Evolutionary conservation across 2,113 vertebrate genomes (phyloP).

Genomic region (Crotalus tigris): DNA sequence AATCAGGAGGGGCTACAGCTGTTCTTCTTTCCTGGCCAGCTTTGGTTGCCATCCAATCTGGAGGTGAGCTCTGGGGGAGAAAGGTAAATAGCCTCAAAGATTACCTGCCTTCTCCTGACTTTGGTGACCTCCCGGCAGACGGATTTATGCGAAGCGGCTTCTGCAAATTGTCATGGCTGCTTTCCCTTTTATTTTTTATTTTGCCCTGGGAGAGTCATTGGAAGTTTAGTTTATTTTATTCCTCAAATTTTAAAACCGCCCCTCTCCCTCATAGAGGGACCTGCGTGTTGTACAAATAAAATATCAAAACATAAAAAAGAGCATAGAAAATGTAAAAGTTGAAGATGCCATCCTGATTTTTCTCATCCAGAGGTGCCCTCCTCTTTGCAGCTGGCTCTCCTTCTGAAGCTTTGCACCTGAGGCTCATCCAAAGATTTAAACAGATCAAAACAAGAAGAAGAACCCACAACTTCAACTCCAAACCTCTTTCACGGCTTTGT

Average conservation of each 20-base stretch:
- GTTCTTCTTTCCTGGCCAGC: not conserved
- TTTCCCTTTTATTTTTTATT: not conserved
- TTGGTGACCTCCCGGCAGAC: not conserved
- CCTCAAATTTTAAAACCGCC: too few species aligned
- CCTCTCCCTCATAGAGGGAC: too few species aligned
- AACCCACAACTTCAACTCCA: too few species aligned
- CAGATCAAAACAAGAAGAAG: not conserved
- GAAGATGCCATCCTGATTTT: not conserved
- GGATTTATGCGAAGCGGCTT: not conserved
- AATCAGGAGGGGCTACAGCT: rapidly evolving
- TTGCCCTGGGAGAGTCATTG: too few species aligned
- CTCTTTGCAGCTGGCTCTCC: not conserved
- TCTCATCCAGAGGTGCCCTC: not conserved
- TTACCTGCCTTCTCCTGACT: too few species aligned
- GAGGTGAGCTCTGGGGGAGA: too few species aligned
- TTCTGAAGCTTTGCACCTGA: not conserved
- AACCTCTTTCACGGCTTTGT: not conserved
- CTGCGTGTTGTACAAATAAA: too few species aligned
- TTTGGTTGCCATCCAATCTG: not conserved
- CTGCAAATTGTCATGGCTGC: not conserved
- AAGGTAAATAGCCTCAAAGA: not conserved
- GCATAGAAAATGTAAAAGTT: too few species aligned
- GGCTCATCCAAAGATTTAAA: not conserved
- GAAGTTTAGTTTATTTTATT: too few species aligned
- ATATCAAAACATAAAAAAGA: too few species aligned